Conservation (phyloP, 2,797 vertebrate genomes). For the Hoplostethus mediterraneus region DNA sequence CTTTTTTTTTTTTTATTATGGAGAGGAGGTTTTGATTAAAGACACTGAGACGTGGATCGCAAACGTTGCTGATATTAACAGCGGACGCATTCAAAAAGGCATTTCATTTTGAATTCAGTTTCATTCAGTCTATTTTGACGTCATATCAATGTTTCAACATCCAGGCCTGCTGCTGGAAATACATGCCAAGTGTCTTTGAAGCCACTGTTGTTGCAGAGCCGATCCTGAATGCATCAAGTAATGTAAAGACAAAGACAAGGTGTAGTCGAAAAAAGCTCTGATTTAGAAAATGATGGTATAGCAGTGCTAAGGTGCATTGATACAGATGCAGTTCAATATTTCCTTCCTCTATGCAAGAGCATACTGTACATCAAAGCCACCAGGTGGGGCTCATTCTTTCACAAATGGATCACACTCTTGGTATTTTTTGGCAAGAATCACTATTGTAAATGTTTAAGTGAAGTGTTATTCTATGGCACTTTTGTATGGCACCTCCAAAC, state of each 20-base stretch:
- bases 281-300: not conserved
- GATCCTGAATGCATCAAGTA: not conserved
- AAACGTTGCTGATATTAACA: not conserved
- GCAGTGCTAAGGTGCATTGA: slow-evolving; percentile 21
- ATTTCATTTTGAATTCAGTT: slow-evolving; percentile 23
- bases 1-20: slow-evolving; percentile 37
- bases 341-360: slow-evolving; percentile 10
- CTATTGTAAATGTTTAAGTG: slow-evolving; percentile 52
- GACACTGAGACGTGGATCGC: slow-evolving; percentile 7
- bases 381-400: slow-evolving; percentile 84
- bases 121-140: not conserved
- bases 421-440: slow-evolving; percentile 48
- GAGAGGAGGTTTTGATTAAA: slow-evolving; percentile 61
- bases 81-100: not conserved
- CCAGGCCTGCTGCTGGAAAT: slow-evolving; percentile 10
- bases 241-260: too few relatives aligned
- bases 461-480: slow-evolving; percentile 58
- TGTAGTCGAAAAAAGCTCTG: not conserved
- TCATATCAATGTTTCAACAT: slow-evolving; percentile 1
- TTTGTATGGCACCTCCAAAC: slow-evolving; percentile 71
- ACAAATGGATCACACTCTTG: slow-evolving; percentile 48
- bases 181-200: not conserved
- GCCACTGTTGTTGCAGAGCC: not conserved
- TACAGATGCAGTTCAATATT: slow-evolving; percentile 20
- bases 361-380: slow-evolving; percentile 75